Evolutionary conservation across 2,797 vertebrate species (phyloP).

Genomic region (Artibeus jamaicensis): DNA sequence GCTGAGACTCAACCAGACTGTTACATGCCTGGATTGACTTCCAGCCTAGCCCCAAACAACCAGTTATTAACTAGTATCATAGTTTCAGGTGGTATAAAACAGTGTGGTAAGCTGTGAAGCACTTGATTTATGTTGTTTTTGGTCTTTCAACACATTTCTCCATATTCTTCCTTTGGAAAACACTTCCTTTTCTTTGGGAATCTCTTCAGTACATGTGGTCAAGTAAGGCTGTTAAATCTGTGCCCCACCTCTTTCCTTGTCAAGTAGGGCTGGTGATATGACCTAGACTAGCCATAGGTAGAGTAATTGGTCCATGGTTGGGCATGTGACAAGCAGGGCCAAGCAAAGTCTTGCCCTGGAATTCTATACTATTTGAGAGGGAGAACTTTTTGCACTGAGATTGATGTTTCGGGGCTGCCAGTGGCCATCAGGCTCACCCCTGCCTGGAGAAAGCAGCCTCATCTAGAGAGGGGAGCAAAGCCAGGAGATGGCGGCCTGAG

Average conservation of each 20-base stretch:
- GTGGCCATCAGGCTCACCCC: not conserved
- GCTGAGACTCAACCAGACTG: not conserved
- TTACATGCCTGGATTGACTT: not conserved
- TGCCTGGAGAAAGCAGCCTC: not conserved
- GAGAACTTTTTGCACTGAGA: not conserved
- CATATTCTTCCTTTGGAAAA: not conserved
- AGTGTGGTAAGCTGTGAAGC: not conserved
- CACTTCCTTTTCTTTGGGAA: slow-evolving; percentile 16
- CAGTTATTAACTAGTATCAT: not conserved
- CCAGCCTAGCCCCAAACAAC: not conserved
- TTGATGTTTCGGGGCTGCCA: not conserved
- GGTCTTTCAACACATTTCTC: not conserved
- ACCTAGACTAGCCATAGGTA: not conserved
- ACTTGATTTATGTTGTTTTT: not conserved
- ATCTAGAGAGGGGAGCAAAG: not conserved
- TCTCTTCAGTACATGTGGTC: not conserved
- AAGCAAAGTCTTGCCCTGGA: not conserved
- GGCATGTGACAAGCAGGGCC: not conserved
- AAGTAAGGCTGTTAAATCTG: not conserved
- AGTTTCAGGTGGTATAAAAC: not conserved
- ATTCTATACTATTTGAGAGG: not conserved
- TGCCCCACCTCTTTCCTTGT: not conserved
- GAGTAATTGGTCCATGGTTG: not conserved
- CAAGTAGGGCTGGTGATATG: not conserved
- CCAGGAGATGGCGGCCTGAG: not conserved